Evolutionary conservation across 2,888 invertebrate genomes (phyloP), one percentile per base, ranked within the genome.

Genomic region (Maniola hyperantus): DNA sequence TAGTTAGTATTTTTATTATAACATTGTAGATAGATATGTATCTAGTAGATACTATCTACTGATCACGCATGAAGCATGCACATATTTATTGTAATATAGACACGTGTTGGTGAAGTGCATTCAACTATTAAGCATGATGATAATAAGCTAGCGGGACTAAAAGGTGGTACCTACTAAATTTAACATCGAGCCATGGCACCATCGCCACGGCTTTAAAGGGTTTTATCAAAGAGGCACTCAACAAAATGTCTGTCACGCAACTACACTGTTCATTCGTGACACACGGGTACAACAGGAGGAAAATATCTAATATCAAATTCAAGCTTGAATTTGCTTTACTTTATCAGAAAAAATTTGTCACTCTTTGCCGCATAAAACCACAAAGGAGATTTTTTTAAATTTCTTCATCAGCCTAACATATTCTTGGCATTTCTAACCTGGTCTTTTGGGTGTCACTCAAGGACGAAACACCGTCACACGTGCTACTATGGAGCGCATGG

Each of bases 191-290:
- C 61, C 61, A 61, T 66, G 64, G 69, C 68, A 67, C 69, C 71
- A 63, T 59, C 68, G 54, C 55, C 50, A 36, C 53, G 65, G 51
- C 36, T 67, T 64, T 65, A 67, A 70, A 70, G 58, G 69, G 65
- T 68, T 69, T 66, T 69, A 72, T 73, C 72, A 68, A 70, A 68
- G 55, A 67, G 68, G 50, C 62, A 71, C 71, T 72, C 68, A 67
- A 72, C 73, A 69, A 65, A 71, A 71, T 69, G 69, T 71, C 65
- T 68, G 70, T 74, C 74, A 74, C 73, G 74, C 72, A 64, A 74
- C 67, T 26, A 55, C 64, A 64, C 58, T 44, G 51, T 71, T 70
- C 33, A 50, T 54, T 51, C 54, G 60, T 33, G 64, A 67, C 64
- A 61, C 64, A 60, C 20, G 20, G 39, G 2, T 6, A 10, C 10